Evolutionary conservation across 2,888 invertebrate genomes (phyloP), one percentile per base, ranked within the genome.

Genomic region (Heliconius ethilla): DNA sequence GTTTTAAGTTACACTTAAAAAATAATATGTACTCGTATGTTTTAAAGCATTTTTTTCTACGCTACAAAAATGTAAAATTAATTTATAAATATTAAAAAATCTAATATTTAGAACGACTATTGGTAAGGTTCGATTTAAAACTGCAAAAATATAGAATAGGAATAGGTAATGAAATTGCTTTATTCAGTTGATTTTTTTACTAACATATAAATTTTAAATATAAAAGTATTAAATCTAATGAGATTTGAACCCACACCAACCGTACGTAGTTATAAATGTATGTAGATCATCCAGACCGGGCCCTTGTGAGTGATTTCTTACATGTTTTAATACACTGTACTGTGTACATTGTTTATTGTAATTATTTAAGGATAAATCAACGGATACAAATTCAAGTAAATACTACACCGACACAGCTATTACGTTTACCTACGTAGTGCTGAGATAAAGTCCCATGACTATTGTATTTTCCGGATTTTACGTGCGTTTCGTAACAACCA

Each of bases 381-480:
- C 37, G 37, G 40, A 29, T 70, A 45, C 27, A 9, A 45, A 18
- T 45, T 51, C 18, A 70, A 70, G 51, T 51, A 67, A 67, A 67
- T 37, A 37, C 13, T 67, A 67, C 33, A 63, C 33, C n/a, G 15
- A 40, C 37, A 27, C 25, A 62, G 4, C n/a, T 62, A n/a, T n/a
- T 55, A 62, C 62, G 22, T 37, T 37, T 33, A 33, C 33, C 33
- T 67, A 37, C 67, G 37, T 22, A 22, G 37, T 37, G 33, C 13
- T 5, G n/a, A 66, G 22, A 66, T 33, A 33, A 66, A 62, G 3
- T 66, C 22, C 1, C 37, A 10, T 37, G 11, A 67, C 67, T 67
- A 69, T 40, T 40, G 13, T 40, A 69, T 69, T 15, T 69, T 25
- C 15, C 13, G 67, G 67, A 37, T 67, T 40, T 69, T 67, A 67